A percentile compares a stretch with the other conserved stretches of the same genome.
phyloP scores from a whole-genome alignment of 2,888 invertebrate genomes.

The Acleris holmiana region DNA sequence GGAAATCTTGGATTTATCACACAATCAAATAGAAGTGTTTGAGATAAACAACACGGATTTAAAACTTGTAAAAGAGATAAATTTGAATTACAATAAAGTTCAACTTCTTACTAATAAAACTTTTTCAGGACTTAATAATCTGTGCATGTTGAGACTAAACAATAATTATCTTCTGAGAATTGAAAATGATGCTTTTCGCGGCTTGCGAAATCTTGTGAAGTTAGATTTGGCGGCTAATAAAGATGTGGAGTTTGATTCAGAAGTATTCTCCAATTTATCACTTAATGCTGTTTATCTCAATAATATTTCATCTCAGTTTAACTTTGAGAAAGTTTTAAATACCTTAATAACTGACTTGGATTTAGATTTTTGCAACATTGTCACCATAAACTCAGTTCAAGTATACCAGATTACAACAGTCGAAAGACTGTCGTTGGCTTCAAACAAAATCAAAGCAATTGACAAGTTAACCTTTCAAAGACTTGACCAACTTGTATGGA shows the following conservation, averaged over 20 bases:
- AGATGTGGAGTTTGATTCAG: slow-evolving; percentile 23
- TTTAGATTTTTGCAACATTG: slow-evolving; percentile 22
- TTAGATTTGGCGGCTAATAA: slow-evolving; percentile 18
- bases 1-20: slow-evolving; percentile 24
- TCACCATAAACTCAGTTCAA: slow-evolving; percentile 10
- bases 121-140: slow-evolving; percentile 9
- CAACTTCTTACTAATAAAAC: slow-evolving; percentile 10
- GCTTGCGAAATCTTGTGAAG: slow-evolving; percentile 7
- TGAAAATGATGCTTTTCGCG: slow-evolving; percentile 14
- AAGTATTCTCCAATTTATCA: slow-evolving; percentile 23
- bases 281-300: slow-evolving; percentile 5
- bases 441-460: slow-evolving; percentile 23
- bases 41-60: slow-evolving; percentile 18
- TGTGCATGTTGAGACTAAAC: slow-evolving; percentile 5
- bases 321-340: slow-evolving; percentile 8
- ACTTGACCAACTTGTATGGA: slow-evolving; percentile 14
- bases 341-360: slow-evolving; percentile 11
- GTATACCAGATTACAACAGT: slow-evolving; percentile 8
- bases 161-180: slow-evolving; percentile 17
- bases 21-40: slow-evolving; percentile 21
- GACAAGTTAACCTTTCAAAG: slow-evolving; percentile 26
- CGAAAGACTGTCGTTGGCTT: slow-evolving; percentile 19
- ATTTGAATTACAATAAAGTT: slow-evolving; percentile 24
- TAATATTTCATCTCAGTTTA: slow-evolving; percentile 9
- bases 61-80: slow-evolving; percentile 15